Evolutionary conservation across 2,888 invertebrate species (phyloP).

Genomic region (Nomada flava): DNA sequence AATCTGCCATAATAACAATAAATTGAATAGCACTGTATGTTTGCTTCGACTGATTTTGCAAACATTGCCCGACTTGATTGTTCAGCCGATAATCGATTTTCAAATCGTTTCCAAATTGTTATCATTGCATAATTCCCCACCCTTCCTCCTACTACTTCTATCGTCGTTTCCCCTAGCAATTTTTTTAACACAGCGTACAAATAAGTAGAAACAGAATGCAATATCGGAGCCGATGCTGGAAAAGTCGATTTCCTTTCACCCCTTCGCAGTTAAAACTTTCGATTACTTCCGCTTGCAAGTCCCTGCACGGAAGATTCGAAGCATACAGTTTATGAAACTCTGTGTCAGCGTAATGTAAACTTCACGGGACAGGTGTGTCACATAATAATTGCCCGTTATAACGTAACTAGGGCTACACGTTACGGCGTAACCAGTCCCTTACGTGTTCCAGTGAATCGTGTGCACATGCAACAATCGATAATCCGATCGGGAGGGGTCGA

Average conservation of each 20-base stretch:
- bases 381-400: conserved; percentile 40
- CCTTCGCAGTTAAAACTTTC: not conserved
- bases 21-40: conserved; percentile 35
- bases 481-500: conserved; percentile 38
- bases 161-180: not conserved
- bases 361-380: conserved; percentile 44
- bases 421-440: conserved; percentile 47
- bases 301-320: too few relatives aligned
- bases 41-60: conserved; percentile 6
- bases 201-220: not conserved
- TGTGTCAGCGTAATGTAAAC: conserved; percentile 13
- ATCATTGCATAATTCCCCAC: too few relatives aligned
- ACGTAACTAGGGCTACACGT: conserved; percentile 35
- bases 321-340: conserved; percentile 26
- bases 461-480: conserved; percentile 43
- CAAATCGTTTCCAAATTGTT: conserved; percentile 9
- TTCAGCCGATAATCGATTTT: conserved; percentile 21
- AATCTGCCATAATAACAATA: conserved; percentile 27
- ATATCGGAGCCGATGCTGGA: too few relatives aligned
- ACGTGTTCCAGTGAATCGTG: conserved; percentile 30
- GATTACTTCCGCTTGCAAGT: not conserved
- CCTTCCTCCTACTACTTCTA: not conserved
- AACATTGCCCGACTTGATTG: not conserved
- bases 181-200: not conserved
- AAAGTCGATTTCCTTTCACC: not conserved